Evolutionary conservation across 2,888 invertebrate genomes (phyloP), one percentile per base, ranked within the genome.

Genomic region (Yponomeuta malinellus): DNA sequence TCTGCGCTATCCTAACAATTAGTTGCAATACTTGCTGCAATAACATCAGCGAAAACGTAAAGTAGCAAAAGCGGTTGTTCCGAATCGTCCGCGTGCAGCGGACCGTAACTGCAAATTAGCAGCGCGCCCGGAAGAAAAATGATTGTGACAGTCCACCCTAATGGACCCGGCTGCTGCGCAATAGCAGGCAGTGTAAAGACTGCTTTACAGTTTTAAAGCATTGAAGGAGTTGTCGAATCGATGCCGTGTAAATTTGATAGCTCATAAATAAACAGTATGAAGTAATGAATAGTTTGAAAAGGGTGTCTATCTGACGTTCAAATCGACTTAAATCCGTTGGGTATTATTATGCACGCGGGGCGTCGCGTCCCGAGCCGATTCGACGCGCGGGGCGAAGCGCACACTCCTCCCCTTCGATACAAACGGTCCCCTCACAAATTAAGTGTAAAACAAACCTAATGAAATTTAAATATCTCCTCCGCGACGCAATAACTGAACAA

Each of bases 391-490:
- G 76, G 80, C 76, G 82, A 43, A 43, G 43, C 9, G 5, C 43
- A 5, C 33, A 43, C 86, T 79, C 89, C 89, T 86, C 90, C 90
- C 90, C 83, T 79, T 76, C 84, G 76, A 87, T 87, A 83, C 80
- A 74, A 81, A 80, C 82, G 83, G 83, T 80, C 90, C 90, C 90
- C 88, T 89, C 88, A 83, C 90, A 92, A 92, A 91, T 92, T 91
- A 92, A 92, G 90, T 92, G 92, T 91, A 92, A 92, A 92, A 92
- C 91, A 92, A 92, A 91, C 91, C 92, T 90, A 92, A 92, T 91
- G 90, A 90, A 91, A 92, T 92, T 91, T 91, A 91, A 91, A 92
- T 91, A 91, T 91, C 90, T 90, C 87, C 84, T 86, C 85, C 84
- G 81, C 87, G 84, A 85, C 87, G 87, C 86, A 89, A 90, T 92